Evolutionary conservation across 2,888 invertebrate species (phyloP).

Genomic region (Tillus elongatus): DNA sequence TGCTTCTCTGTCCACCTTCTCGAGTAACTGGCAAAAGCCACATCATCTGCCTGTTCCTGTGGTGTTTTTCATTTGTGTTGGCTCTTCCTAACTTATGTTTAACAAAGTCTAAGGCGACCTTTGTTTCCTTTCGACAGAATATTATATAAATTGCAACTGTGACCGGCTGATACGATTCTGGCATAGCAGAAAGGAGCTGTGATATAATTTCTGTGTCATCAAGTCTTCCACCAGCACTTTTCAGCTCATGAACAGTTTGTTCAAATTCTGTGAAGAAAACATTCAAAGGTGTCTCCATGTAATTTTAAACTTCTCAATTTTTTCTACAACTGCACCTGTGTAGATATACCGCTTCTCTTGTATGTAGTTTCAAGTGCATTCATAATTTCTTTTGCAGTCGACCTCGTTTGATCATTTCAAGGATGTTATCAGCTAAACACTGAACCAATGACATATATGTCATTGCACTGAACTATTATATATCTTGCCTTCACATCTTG

Average conservation of each 20-base stretch:
- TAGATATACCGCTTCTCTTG: conserved; percentile 4
- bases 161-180: conserved; percentile 15
- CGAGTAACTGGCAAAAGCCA: conserved; percentile 6
- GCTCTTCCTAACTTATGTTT: conserved; percentile 15
- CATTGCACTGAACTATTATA: too few species aligned
- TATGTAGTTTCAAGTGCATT: too few species aligned
- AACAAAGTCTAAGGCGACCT: conserved; percentile 15
- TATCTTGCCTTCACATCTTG: too few species aligned
- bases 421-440: too few species aligned
- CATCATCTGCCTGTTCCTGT: conserved; percentile 3
- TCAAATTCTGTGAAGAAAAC: conserved; percentile 12
- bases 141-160: conserved; percentile 18
- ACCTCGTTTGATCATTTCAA: too few species aligned
- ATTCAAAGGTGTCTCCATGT: neutral
- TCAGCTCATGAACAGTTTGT: conserved; percentile 15
- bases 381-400: too few species aligned
- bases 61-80: conserved; percentile 11
- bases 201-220: conserved; percentile 15
- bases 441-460: too few species aligned
- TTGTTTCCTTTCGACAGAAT: conserved; percentile 11
- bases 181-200: conserved; percentile 17
- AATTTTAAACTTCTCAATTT: conserved; percentile 13
- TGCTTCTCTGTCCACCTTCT: too few species aligned
- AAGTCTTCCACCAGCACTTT: conserved; percentile 15
- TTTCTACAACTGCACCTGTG: conserved; percentile 11